phyloP scores from a whole-genome alignment of 2,113 vertebrate genomes.

The Cyprinodon variegatus region DNA sequence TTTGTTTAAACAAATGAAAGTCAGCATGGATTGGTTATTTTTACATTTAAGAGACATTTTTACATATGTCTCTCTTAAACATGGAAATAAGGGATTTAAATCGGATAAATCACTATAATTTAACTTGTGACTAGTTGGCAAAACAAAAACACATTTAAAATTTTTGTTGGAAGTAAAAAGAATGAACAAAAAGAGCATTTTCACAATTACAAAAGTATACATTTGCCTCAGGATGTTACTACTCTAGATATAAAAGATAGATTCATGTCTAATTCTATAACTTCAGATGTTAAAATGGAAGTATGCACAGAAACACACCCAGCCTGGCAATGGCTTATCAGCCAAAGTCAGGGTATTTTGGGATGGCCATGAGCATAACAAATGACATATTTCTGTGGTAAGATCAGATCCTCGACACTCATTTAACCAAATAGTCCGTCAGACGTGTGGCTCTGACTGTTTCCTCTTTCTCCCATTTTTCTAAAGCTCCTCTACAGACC shows the following conservation, averaged over 20 bases:
- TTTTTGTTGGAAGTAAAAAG: not conserved
- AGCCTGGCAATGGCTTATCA: constrained; percentile 45
- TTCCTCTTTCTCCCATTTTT: constrained; percentile 51
- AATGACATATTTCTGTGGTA: constrained; percentile 63
- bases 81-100: constrained; percentile 9
- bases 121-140: not conserved
- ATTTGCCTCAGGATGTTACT: constrained; percentile 7
- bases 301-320: constrained; percentile 5
- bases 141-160: not conserved
- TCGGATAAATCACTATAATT: constrained; percentile 3
- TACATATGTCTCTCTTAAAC: constrained; percentile 1
- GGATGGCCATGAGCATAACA: constrained; percentile 52
- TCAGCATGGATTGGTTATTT: not conserved
- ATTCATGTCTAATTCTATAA: constrained; percentile 8
- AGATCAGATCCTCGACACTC: constrained; percentile 61
- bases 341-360: constrained; percentile 46
- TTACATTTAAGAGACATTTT: constrained; percentile 12
- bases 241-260: constrained; percentile 4
- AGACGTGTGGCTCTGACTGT: constrained; percentile 50
- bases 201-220: not conserved
- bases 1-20: not conserved
- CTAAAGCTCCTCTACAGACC: constrained; percentile 27
- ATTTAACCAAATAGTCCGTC: constrained; percentile 40
- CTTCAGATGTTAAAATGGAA: constrained; percentile 15
- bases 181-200: not conserved